Evolutionary conservation across 2,888 invertebrate species (phyloP).

Genomic region (Andrena chrysosceles): DNA sequence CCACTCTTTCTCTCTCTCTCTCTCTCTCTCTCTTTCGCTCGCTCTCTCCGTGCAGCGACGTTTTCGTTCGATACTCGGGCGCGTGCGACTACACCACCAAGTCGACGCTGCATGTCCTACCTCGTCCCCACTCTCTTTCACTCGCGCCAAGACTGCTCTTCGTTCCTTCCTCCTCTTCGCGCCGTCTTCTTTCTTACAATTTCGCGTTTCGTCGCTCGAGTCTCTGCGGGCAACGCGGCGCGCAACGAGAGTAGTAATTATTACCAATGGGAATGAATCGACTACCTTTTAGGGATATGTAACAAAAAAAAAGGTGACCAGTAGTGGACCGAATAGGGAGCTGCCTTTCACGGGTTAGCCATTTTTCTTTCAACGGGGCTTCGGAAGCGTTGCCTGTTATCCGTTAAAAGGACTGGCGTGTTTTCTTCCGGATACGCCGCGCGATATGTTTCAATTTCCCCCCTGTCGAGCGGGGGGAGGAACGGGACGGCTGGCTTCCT

Average conservation of each 20-base stretch:
- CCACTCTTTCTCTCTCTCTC: too few species aligned
- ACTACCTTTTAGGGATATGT: background rate
- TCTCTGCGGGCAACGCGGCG: background rate
- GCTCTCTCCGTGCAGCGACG: slow-evolving; percentile 41
- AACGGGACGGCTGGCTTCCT: background rate
- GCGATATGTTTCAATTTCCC: slow-evolving; percentile 23
- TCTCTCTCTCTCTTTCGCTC: slow-evolving; percentile 27
- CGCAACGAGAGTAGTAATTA: slow-evolving; percentile 32
- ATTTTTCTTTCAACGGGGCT: slow-evolving; percentile 18
- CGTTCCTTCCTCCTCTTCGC: slow-evolving; percentile 7
- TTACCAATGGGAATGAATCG: slow-evolving; percentile 17
- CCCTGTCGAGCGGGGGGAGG: background rate
- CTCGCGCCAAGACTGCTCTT: slow-evolving; percentile 5
- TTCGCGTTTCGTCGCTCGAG: too few species aligned
- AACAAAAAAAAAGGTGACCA: background rate
- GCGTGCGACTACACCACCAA: slow-evolving; percentile 39
- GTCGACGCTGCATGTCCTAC: slow-evolving; percentile 9
- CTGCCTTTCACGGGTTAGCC: background rate
- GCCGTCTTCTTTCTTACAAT: background rate
- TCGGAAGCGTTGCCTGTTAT: background rate
- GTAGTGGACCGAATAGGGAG: background rate
- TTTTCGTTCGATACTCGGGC: slow-evolving; percentile 65
- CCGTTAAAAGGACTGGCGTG: slow-evolving; percentile 17
- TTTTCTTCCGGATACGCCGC: background rate
- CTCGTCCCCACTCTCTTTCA: slow-evolving; percentile 15